Evolutionary conservation across 2,113 vertebrate species (phyloP).

Genomic region (Aldabrachelys gigantea): DNA sequence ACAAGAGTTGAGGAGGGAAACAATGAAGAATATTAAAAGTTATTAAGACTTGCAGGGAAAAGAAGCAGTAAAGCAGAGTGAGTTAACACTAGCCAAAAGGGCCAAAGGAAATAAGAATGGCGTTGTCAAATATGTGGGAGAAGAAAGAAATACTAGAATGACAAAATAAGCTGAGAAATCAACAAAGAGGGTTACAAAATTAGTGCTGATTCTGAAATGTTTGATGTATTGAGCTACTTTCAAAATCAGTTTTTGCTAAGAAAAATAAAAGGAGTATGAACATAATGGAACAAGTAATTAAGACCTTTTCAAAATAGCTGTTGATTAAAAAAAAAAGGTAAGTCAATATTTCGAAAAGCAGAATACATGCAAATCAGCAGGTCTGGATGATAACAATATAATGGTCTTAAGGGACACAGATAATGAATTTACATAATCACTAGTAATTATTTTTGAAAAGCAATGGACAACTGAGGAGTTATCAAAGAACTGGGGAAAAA

Average conservation of each 20-base stretch:
- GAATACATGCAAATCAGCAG: constrained; percentile 55
- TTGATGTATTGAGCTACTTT: constrained; percentile 46
- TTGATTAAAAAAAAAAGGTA: constrained; percentile 45
- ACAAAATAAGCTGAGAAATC: constrained; percentile 62
- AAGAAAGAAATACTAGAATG: constrained; percentile 53
- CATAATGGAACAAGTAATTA: constrained; percentile 63
- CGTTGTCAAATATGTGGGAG: constrained; percentile 44
- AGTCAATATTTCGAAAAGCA: constrained; percentile 47
- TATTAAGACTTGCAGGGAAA: constrained; percentile 36
- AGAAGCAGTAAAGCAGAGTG: constrained; percentile 55
- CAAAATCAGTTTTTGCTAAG: constrained; percentile 54
- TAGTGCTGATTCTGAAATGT: constrained; percentile 61
- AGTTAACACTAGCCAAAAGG: constrained; percentile 59
- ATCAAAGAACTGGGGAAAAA: constrained; percentile 33
- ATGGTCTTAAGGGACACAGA: constrained; percentile 61
- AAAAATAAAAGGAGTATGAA: constrained; percentile 53
- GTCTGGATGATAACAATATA: constrained; percentile 38
- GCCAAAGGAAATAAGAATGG: constrained; percentile 60
- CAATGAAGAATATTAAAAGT: constrained; percentile 50
- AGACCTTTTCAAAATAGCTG: constrained; percentile 66
- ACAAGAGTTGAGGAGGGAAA: constrained; percentile 32
- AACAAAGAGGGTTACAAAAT: constrained; percentile 60
- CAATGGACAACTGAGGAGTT: constrained; percentile 51
- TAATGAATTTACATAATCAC: constrained; percentile 67
- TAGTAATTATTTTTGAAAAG: constrained; percentile 68